phyloP scores from a whole-genome alignment of 2,113 vertebrate genomes.

The Oncorhynchus tshawytscha region DNA sequence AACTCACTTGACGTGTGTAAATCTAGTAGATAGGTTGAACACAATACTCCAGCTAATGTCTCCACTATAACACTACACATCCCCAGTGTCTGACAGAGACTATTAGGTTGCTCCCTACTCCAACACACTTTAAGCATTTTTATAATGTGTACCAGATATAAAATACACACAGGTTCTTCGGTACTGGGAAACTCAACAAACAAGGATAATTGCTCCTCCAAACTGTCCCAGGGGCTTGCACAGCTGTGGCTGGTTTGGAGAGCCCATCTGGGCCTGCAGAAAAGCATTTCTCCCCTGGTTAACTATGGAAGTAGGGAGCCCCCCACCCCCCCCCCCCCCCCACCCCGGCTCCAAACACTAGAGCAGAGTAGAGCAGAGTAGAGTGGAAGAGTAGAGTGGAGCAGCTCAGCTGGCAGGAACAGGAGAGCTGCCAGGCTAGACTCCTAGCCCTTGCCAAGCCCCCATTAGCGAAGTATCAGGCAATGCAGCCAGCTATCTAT shows the following conservation, averaged over 20 bases:
- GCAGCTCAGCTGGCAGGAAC: neutral
- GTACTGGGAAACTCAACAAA: conserved; percentile 31
- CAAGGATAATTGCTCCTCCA: conserved; percentile 42
- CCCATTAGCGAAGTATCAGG: neutral
- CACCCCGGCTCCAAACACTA: no score
- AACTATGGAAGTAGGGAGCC: neutral
- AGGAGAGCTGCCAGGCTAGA: neutral
- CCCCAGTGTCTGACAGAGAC: no score
- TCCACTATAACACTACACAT: neutral
- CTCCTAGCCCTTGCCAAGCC: neutral
- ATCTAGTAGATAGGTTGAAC: no score
- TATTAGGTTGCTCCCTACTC: neutral
- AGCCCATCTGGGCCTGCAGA: neutral
- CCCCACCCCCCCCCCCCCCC: neutral
- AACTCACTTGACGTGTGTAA: no score
- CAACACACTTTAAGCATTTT: neutral
- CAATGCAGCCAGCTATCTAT: neutral
- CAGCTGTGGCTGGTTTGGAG: conserved; percentile 50
- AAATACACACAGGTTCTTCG: conserved; percentile 17
- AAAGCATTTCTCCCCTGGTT: neutral
- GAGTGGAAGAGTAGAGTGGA: neutral
- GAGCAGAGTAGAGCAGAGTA: no score
- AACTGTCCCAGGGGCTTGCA: conserved; percentile 29
- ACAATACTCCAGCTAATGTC: neutral
- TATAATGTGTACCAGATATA: neutral